Percentiles rank a stretch among this genome's conserved stretches.
These are phyloP conservation scores for Avahi laniger DNA, from an alignment of 2,797 vertebrate species.

Conservation along the genomic window DNA sequence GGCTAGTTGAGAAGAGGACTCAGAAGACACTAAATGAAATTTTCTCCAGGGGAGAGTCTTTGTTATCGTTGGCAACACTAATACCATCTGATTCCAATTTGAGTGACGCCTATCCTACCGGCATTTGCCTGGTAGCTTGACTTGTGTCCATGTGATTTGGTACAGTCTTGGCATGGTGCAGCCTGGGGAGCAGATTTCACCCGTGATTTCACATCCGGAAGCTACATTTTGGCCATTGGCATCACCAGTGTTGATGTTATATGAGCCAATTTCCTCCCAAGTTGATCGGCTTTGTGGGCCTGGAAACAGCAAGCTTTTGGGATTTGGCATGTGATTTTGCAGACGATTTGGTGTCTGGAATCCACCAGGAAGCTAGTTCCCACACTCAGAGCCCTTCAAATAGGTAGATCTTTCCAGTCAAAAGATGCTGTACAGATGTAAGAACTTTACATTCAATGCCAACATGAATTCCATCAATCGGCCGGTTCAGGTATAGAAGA, in stretches of 20 bases:
- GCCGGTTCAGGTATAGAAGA: not conserved
- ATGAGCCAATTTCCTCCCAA: not conserved
- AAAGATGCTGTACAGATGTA: not conserved
- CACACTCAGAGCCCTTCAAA: not conserved
- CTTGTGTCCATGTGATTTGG: not conserved
- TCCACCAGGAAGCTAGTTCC: not conserved
- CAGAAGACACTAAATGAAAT: too few species aligned
- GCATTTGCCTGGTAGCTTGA: not conserved
- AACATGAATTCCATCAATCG: not conserved
- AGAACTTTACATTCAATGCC: not conserved
- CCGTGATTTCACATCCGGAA: not conserved
- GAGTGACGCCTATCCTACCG: not conserved
- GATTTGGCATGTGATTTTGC: not conserved
- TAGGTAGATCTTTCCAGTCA: not conserved
- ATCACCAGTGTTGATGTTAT: not conserved
- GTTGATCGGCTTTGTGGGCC: not conserved
- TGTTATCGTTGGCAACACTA: not conserved
- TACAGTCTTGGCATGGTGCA: not conserved
- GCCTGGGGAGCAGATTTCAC: not conserved
- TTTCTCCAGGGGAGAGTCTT: not conserved
- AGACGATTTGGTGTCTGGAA: not conserved
- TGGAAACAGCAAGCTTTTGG: not conserved
- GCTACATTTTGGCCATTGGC: not conserved
- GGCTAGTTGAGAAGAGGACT: not conserved
- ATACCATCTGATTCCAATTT: not conserved